Conservation (phyloP, 2,113 vertebrate genomes). For the Felis catus region DNA sequence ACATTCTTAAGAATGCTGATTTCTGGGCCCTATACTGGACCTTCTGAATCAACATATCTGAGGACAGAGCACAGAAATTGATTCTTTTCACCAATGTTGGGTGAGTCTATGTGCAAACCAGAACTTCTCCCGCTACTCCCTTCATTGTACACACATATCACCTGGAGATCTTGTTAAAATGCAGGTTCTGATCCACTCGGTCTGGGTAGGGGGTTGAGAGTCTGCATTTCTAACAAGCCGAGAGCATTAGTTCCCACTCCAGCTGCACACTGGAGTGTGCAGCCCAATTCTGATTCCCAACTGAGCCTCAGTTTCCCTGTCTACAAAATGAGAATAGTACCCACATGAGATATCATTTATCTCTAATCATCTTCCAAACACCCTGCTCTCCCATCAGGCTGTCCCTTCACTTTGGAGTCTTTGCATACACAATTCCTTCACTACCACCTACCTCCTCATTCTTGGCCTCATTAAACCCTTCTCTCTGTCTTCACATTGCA, state of each 20-base stretch:
- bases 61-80: not conserved
- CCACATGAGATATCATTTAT: not conserved
- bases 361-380: not conserved
- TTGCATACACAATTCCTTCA: not conserved
- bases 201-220: not conserved
- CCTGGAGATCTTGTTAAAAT: slow-evolving; percentile 18
- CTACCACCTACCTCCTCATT: not conserved
- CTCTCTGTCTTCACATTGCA: not conserved
- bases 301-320: not conserved
- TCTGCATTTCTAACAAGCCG: slow-evolving; percentile 7
- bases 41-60: not conserved
- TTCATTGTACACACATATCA: not conserved
- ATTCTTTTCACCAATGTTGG: not conserved
- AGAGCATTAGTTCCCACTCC: not conserved
- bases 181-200: not conserved
- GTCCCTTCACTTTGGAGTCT: not conserved
- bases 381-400: not conserved
- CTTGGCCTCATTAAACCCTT: not conserved
- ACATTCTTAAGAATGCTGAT: slow-evolving; percentile 36
- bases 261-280: not conserved
- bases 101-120: not conserved
- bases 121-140: not conserved
- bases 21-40: not conserved
- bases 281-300: not conserved
- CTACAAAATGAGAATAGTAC: not conserved